These are phyloP conservation scores for Teleogryllus oceanicus DNA, from an alignment of 2,888 invertebrate genomes.

Conservation along the genomic window DNA sequence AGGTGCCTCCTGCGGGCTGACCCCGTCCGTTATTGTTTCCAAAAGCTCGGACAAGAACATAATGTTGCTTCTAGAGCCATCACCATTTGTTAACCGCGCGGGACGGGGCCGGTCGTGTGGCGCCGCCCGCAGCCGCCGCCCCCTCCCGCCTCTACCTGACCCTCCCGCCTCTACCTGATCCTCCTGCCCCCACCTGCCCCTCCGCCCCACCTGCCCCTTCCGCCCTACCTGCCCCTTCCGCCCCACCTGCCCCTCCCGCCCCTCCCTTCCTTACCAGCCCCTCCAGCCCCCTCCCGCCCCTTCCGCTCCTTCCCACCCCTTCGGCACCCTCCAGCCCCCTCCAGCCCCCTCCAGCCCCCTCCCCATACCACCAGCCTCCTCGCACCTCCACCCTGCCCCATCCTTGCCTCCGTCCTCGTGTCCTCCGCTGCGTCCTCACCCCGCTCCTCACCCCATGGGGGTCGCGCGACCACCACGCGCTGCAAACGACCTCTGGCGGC, in stretches of 20 bases:
- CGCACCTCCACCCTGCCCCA: not conserved
- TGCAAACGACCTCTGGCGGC: conserved; percentile 18
- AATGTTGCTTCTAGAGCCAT: not conserved
- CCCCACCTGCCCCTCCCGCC: not conserved
- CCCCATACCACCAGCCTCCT: not conserved
- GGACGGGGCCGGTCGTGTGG: not conserved
- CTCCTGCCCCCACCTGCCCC: not conserved
- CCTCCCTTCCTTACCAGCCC: not conserved
- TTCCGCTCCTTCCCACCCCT: no score
- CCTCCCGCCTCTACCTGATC: no score
- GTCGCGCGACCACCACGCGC: not conserved
- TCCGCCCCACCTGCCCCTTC: not conserved
- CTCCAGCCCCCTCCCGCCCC: no score
- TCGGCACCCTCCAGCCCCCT: no score
- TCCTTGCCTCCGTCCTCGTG: not conserved
- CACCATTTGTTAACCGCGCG: conserved; percentile 18
- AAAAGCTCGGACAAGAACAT: conserved; percentile 18
- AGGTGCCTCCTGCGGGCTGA: not conserved
- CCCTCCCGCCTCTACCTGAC: accelerated
- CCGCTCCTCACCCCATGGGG: not conserved
- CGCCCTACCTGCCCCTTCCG: no score
- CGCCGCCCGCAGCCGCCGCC: not conserved
- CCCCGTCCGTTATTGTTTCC: conserved; percentile 10
- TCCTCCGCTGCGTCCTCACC: not conserved
- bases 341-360: not conserved